These are phyloP conservation scores for Acomys russatus DNA, from an alignment of 2,797 vertebrate species.

Conservation along the genomic window DNA sequence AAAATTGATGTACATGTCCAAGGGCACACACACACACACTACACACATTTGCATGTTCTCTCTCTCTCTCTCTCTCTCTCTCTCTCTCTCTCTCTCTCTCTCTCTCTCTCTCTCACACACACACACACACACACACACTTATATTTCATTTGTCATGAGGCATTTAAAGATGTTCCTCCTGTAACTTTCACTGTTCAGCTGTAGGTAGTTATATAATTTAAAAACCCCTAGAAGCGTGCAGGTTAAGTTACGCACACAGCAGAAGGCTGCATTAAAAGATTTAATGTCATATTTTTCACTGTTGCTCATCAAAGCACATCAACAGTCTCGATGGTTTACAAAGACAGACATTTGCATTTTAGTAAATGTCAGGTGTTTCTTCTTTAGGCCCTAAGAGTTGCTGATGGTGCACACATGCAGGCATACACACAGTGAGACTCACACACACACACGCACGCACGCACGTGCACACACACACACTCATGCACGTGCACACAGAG, in stretches of 20 bases:
- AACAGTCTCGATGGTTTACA: constrained; percentile 15
- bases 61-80: no score
- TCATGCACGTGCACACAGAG: no score
- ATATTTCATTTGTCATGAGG: not conserved
- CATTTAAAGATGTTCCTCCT: not conserved
- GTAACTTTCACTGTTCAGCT: not conserved
- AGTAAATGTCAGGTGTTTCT: not conserved
- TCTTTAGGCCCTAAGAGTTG: not conserved
- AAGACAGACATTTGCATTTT: constrained; percentile 45
- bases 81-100: not conserved
- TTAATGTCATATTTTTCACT: constrained; percentile 1
- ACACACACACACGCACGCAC: not conserved
- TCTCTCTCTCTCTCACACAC: not conserved
- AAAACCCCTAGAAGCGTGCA: not conserved
- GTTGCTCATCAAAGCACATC: not conserved
- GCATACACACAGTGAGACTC: not conserved
- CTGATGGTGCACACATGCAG: not conserved
- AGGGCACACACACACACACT: not conserved
- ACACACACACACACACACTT: not conserved
- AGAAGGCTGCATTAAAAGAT: not conserved
- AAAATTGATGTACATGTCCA: not conserved
- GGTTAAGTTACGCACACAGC: not conserved
- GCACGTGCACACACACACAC: not conserved
- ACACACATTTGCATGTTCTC: not conserved
- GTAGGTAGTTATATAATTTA: not conserved